Conservation (phyloP, 2,797 vertebrate species). For the Coreius guichenoti region DNA sequence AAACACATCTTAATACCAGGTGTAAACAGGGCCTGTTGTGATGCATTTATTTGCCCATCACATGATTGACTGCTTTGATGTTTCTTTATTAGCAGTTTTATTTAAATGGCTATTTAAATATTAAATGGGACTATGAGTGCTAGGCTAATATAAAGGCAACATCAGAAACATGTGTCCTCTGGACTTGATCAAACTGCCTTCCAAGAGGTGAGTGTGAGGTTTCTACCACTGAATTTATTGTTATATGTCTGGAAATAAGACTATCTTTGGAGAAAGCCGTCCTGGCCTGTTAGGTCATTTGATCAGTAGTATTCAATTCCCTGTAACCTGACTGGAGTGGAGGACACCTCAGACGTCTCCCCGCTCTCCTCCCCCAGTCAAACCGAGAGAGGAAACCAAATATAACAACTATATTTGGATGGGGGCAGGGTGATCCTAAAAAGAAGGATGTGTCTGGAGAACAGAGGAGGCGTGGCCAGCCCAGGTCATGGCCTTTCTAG, state of each 20-base stretch:
- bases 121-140: neutral
- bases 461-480: slow-evolving; percentile 62
- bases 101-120: neutral
- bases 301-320: slow-evolving; percentile 48
- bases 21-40: neutral
- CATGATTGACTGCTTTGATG: neutral
- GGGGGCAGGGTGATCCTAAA: slow-evolving; percentile 22
- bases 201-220: neutral
- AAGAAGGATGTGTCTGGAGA: slow-evolving; percentile 44
- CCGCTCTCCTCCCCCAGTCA: slow-evolving; percentile 1
- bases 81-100: neutral
- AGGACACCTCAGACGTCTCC: slow-evolving; percentile 35
- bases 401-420: slow-evolving; percentile 28
- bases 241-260: slow-evolving; percentile 36
- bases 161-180: neutral
- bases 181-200: neutral
- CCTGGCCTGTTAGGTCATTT: slow-evolving; percentile 37
- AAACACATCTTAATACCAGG: too few species aligned
- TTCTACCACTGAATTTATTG: neutral
- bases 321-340: slow-evolving; percentile 42
- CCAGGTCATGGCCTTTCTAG: slow-evolving; percentile 70
- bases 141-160: too few species aligned
- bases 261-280: slow-evolving; percentile 46
- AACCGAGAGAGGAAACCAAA: slow-evolving; percentile 17
- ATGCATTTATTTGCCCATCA: neutral